These are phyloP conservation scores for Drosophila pandora DNA, from an alignment of 1,140 invertebrate species.

Conservation along the genomic window DNA sequence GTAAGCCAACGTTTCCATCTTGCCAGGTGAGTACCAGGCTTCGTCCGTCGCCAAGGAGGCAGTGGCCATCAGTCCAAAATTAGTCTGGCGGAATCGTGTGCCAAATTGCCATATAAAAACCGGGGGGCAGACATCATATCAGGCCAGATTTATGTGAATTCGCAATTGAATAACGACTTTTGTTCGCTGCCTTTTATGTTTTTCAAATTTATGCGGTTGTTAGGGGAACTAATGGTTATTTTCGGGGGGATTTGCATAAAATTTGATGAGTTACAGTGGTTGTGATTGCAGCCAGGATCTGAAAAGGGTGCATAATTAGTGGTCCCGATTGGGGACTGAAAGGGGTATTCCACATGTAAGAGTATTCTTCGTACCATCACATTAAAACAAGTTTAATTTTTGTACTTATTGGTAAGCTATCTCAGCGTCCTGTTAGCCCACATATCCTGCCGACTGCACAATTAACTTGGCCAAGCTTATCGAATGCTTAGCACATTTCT, in stretches of 20 bases:
- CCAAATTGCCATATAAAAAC: slow-evolving; percentile 61
- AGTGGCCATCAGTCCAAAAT: slow-evolving; percentile 66
- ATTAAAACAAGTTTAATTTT: too few species aligned
- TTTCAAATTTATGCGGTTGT: slow-evolving; percentile 80
- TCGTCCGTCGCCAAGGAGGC: slow-evolving; percentile 27
- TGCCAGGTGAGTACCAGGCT: slow-evolving; percentile 41
- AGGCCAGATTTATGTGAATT: slow-evolving; percentile 50
- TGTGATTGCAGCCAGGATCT: neutral
- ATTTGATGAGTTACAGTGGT: slow-evolving; percentile 19
- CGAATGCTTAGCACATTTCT: slow-evolving; percentile 39
- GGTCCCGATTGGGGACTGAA: neutral
- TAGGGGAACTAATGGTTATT: slow-evolving; percentile 61
- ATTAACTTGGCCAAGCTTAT: slow-evolving; percentile 35
- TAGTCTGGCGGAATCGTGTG: slow-evolving; percentile 56
- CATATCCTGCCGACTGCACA: slow-evolving; percentile 11
- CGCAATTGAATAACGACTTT: slow-evolving; percentile 45
- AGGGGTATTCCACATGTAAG: neutral
- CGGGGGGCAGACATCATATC: slow-evolving; percentile 20
- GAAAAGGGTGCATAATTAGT: slow-evolving; percentile 10
- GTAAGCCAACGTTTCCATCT: neutral
- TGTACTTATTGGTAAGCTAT: neutral
- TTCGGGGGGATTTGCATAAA: slow-evolving; percentile 56
- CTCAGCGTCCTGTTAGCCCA: neutral
- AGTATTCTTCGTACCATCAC: too few species aligned
- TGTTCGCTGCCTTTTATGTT: slow-evolving; percentile 51